Evolutionary conservation across 1,140 invertebrate genomes (phyloP), one percentile per base, ranked within the genome.

Genomic region (Forficula auricularia): DNA sequence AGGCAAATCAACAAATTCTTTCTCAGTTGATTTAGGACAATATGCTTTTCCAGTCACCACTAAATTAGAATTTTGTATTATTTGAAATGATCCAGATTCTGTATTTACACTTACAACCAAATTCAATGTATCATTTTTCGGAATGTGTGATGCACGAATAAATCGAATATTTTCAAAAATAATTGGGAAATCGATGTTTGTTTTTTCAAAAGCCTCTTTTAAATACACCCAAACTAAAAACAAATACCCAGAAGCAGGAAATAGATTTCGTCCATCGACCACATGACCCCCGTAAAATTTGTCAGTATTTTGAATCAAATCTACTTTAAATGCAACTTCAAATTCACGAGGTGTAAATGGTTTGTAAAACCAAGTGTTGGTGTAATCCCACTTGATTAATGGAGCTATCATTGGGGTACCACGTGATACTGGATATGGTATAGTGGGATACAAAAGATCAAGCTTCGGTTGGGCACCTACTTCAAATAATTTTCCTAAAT

Each of bases 321-420:
- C 13, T 0, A 46, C 12, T 0, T 42, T 27, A 30, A 41, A 27
- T 13, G 13, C 9, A 16, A n/a, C 2, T 20, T 35, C 44, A 18
- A 38, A 4, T 30, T 38, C 4, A 7, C 22, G 10, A 6, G 4
- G 22, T 6, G 10, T 6, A 6, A 27, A 16, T 34, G 7, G 31
- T 14, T 32, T 42, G 20, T n/a, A 14, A 27, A 18, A 40, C 30
- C 19, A 35, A 20, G 77, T 72, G 48, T 85, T 77, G 7, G 72
- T 73, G 58, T 98, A 92, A 55, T 96, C 86, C 92, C 92, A 98
- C 47, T 75, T 73, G 1, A 88, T 69, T 0, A 89, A 54, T 9
- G 83, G 72, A 3, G 75, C 70, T 19, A 89, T 65, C 67, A 78
- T 79, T 1, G 79, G 74, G 0, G 85, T 90, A 14, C 77, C 75